Percentiles rank a stretch among this genome's conserved stretches.
Evolutionary conservation across 2,113 vertebrate genomes (phyloP).

Genomic region (Rhabdomys dilectus): DNA sequence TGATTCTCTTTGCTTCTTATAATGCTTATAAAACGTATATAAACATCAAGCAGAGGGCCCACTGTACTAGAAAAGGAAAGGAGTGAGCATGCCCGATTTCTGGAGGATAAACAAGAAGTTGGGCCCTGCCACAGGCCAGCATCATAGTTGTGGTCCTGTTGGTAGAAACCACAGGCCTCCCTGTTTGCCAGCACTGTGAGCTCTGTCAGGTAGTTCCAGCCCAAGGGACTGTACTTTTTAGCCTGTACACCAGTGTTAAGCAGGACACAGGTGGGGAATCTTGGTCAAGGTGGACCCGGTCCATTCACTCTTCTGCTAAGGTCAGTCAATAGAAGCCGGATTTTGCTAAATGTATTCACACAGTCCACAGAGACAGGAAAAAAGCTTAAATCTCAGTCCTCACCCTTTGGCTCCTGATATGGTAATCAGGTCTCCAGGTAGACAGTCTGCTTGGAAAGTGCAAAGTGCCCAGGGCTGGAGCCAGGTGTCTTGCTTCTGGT

Average conservation of each 20-base stretch:
- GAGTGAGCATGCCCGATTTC: background rate
- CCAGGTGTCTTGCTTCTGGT: background rate
- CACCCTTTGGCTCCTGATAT: conserved; percentile 61
- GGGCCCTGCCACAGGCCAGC: background rate
- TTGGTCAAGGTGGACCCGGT: background rate
- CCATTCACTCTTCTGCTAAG: background rate
- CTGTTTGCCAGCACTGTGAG: background rate
- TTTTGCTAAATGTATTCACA: conserved; percentile 68
- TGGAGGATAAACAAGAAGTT: background rate
- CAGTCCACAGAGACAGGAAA: conserved; percentile 61
- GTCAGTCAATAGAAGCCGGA: background rate
- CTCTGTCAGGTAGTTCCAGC: background rate
- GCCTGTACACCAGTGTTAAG: background rate
- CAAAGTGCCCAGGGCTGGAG: conserved; percentile 38
- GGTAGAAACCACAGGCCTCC: background rate
- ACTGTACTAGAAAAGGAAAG: background rate
- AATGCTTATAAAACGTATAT: background rate
- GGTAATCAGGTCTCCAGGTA: conserved; percentile 67
- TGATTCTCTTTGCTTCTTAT: background rate
- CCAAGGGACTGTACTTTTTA: background rate
- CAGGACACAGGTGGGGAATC: background rate
- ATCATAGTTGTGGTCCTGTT: background rate
- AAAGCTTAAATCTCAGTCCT: conserved; percentile 56
- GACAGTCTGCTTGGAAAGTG: conserved; percentile 46
- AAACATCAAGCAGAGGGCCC: background rate